These are phyloP conservation scores for Sitta europaea DNA, from an alignment of 2,113 vertebrate species.

Conservation along the genomic window DNA sequence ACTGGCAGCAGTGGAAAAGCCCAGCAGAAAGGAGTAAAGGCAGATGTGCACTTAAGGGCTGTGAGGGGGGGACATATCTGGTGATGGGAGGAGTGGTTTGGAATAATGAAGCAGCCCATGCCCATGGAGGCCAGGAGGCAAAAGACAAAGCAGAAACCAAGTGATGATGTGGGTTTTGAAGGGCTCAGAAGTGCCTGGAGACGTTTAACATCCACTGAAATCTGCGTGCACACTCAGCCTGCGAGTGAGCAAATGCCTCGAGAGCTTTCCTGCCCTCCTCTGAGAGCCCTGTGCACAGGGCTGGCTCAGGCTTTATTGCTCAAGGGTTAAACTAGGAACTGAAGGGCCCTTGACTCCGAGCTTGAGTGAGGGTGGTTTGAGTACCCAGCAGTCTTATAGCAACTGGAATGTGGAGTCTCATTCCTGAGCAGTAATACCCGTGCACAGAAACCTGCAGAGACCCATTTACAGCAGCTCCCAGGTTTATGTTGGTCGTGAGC, in stretches of 20 bases:
- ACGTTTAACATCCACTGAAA: neutral
- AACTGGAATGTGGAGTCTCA: neutral
- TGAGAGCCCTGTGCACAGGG: accelerated
- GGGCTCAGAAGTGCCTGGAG: neutral
- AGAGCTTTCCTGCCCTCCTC: neutral
- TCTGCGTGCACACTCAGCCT: neutral
- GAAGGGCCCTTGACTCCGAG: constrained; percentile 15
- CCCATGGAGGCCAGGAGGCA: neutral
- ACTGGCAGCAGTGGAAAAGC: neutral
- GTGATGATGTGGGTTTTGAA: neutral
- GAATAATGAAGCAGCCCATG: neutral
- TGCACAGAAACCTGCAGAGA: neutral
- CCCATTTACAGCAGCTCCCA: neutral
- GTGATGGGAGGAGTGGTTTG: neutral
- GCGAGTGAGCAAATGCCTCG: neutral
- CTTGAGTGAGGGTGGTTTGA: constrained; percentile 17
- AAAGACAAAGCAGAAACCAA: neutral
- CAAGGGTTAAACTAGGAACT: constrained; percentile 28
- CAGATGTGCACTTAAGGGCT: neutral
- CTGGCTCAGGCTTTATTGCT: neutral
- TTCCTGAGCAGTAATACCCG: neutral
- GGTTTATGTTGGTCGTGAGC: accelerated
- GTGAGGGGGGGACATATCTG: accelerated
- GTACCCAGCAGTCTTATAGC: neutral
- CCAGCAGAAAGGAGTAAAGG: neutral